A percentile compares a stretch with the other conserved stretches of the same genome.
Evolutionary conservation across 1,140 invertebrate genomes (phyloP).

Genomic region (Drosophila athabasca): DNA sequence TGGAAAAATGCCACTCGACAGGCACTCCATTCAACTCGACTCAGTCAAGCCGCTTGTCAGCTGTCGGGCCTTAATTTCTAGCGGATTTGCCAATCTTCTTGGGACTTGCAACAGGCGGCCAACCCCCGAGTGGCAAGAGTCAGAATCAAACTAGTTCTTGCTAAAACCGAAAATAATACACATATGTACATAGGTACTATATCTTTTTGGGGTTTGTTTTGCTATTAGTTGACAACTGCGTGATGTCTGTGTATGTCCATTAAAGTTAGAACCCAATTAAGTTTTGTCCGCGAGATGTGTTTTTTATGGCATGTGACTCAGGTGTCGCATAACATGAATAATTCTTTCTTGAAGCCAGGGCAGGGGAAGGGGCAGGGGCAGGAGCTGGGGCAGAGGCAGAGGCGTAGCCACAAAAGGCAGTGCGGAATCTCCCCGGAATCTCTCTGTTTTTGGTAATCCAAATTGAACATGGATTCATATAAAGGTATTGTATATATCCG

Average conservation of each 20-base stretch:
- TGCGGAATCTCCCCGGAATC: constrained; percentile 10
- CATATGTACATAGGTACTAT: constrained; percentile 6
- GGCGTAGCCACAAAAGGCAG: constrained; percentile 57
- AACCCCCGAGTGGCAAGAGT: constrained; percentile 23
- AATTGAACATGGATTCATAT: constrained; percentile 21
- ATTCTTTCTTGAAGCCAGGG: constrained; percentile 35
- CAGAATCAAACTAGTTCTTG: constrained; percentile 38
- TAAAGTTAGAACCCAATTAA: constrained; percentile 71
- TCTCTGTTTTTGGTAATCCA: constrained; percentile 1
- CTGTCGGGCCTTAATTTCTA: constrained; percentile 47
- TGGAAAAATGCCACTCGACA: constrained; percentile 56
- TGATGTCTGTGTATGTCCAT: constrained; percentile 35
- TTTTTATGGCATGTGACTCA: constrained; percentile 60
- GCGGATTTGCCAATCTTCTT: constrained; percentile 48
- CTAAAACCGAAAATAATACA: constrained; percentile 17
- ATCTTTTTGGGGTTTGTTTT: neutral
- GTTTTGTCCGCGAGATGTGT: constrained; percentile 26
- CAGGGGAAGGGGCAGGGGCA: constrained; percentile 39
- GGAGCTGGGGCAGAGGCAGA: too few relatives aligned
- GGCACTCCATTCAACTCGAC: constrained; percentile 20
- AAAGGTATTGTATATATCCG: constrained; percentile 41
- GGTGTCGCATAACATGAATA: constrained; percentile 66
- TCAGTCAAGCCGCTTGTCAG: constrained; percentile 49
- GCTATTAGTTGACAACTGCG: constrained; percentile 46
- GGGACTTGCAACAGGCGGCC: constrained; percentile 9